Percentiles rank a stretch among this genome's conserved stretches.
Conservation (phyloP, 1,140 invertebrate genomes). For the Berghia stephanieae region DNA sequence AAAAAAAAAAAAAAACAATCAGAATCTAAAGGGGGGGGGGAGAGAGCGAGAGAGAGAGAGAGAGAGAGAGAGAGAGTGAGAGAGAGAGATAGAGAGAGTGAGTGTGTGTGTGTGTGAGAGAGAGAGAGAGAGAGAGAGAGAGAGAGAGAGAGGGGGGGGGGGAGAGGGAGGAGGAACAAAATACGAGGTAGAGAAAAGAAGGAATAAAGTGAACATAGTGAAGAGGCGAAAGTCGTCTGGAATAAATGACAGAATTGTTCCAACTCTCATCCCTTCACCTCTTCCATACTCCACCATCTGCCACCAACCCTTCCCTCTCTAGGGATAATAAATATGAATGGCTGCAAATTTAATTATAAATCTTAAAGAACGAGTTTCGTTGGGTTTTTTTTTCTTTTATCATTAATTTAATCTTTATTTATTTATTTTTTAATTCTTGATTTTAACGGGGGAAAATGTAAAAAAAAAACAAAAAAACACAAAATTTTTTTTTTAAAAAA, state of each 20-base stretch:
- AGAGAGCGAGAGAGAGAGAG: constrained; percentile 16
- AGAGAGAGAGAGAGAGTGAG: constrained; percentile 15
- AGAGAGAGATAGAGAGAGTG: background rate
- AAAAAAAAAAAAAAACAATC: background rate
- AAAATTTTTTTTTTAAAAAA: background rate
- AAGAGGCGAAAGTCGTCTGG: too few species aligned
- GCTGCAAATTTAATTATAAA: too few species aligned
- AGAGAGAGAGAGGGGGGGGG: background rate
- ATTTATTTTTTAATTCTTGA: too few species aligned
- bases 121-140: background rate
- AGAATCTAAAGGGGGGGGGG: background rate
- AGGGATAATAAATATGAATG: too few species aligned
- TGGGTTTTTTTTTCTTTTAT: too few species aligned
- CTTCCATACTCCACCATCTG: too few species aligned
- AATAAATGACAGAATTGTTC: too few species aligned
- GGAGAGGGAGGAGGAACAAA: background rate
- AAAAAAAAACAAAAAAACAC: background rate
- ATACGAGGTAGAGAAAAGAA: background rate
- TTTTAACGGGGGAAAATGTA: too few species aligned
- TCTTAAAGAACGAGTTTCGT: too few species aligned
- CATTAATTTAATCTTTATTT: too few species aligned
- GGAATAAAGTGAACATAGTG: background rate
- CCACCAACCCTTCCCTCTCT: too few species aligned
- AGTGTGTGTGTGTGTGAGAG: background rate
- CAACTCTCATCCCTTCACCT: too few species aligned